Base-by-base conservation (phyloP, 2,113 vertebrate genomes). In the Dascyllus trimaculatus region DNA sequence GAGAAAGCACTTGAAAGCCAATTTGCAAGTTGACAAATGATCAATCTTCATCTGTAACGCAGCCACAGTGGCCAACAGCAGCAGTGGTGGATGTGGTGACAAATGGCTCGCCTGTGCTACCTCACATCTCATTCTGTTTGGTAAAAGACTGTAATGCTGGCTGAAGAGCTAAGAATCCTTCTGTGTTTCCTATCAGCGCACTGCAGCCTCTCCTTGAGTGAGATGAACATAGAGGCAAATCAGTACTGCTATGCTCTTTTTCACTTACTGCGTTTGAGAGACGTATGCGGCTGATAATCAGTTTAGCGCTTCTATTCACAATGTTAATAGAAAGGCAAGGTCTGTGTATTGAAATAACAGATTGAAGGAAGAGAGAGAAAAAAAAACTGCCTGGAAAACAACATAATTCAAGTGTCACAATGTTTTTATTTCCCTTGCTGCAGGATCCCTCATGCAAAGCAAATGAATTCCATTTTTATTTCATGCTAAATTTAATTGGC, bases 1-100 rank as follows among this genome's bases (percentile, higher is more conserved):
- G 91, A 88, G 84, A 88, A 91, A 91, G 88, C 90, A 88, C 90
- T 93, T 91, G 90, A 92, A 93, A 92, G 91, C 90, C 89, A 93
- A 93, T 93, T 93, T 93, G 86, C 66, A 18, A 86, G 84, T 85
- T 93, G 91, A 93, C 91, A 93, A 93, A 93, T 91, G 85, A 92
- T 93, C 92, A 91, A 93, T 93, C 92, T 93, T 91, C 91, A 93
- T 93, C 92, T 91, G 88, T 68, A 78, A 85, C 69, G 64, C 76
- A 49, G 72, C 75, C 88, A 88, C 84, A 65, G 75, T 68, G 49
- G 82, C 88, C 72, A 88, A 58, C 76, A 87, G 83, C 71, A 43
- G 73, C 83, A 46, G 81, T 32, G 79, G 84, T 64, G 68, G 62
- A 85, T 88, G 85, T 76, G 88, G 71, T 90, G 89, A 92, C 89